Evolutionary conservation across 2,888 invertebrate species (phyloP).

Genomic region (Phengaris alcon): DNA sequence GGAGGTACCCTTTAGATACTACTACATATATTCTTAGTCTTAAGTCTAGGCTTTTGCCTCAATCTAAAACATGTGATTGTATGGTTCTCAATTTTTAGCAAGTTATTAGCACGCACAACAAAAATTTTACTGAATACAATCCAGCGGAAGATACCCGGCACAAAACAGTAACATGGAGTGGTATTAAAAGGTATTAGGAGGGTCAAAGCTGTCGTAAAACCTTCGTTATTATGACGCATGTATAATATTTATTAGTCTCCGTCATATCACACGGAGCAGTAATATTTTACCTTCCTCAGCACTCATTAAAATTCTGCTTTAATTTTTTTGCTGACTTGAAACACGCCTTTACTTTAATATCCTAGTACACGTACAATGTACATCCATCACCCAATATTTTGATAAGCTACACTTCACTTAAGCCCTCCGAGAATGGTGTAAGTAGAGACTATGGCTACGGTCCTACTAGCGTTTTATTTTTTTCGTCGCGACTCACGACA

Average conservation of each 20-base stretch:
- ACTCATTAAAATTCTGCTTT: constrained; percentile 29
- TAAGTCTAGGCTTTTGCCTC: too few relatives aligned
- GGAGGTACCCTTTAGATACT: too few relatives aligned
- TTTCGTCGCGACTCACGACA: too few relatives aligned
- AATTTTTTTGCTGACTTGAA: constrained; percentile 29
- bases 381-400: constrained; percentile 37
- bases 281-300: constrained; percentile 31
- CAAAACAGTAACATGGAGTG: neutral
- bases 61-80: too few relatives aligned
- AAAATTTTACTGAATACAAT: neutral
- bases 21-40: too few relatives aligned
- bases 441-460: too few relatives aligned
- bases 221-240: constrained; percentile 20
- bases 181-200: neutral
- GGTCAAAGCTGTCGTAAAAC: constrained; percentile 18
- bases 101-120: neutral
- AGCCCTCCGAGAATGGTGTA: constrained; percentile 33
- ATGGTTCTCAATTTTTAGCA: too few relatives aligned
- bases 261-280: constrained; percentile 25
- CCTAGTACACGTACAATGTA: constrained; percentile 33
- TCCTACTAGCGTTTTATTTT: too few relatives aligned
- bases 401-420: constrained; percentile 52
- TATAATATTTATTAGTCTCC: constrained; percentile 25
- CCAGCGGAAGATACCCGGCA: neutral
- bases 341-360: constrained; percentile 30